phyloP scores from a whole-genome alignment of 35 echinoderm and acorn worm genomes.

The Holothuria glaberrima region DNA sequence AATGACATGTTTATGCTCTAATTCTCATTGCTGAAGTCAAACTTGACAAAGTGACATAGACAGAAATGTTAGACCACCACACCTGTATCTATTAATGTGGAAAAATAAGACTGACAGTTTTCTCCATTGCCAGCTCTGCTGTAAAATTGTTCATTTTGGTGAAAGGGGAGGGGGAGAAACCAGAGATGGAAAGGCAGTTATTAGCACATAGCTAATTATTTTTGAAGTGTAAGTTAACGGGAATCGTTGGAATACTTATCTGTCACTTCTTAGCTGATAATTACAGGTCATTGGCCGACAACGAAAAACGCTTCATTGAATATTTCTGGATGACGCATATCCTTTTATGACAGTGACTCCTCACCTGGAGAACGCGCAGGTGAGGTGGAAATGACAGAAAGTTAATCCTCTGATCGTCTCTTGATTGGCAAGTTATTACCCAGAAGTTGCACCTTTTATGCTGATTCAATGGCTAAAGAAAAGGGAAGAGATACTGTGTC shows the following conservation, averaged over 20 bases:
- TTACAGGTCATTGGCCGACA: conserved; percentile 32
- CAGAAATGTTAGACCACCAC: conserved; percentile 10
- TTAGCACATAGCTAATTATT: conserved; percentile 36
- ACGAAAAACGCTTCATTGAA: too few relatives aligned
- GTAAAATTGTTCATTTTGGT: conserved; percentile 27
- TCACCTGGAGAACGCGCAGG: too few relatives aligned
- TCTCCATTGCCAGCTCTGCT: not conserved
- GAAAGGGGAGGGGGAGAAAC: too few relatives aligned
- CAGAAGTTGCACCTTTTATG: too few relatives aligned
- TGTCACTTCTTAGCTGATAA: conserved; percentile 5
- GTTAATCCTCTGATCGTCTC: too few relatives aligned
- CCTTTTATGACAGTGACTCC: too few relatives aligned
- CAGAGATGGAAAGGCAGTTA: not conserved
- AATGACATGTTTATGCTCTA: too few relatives aligned
- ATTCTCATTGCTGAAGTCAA: not conserved
- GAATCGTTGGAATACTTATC: not conserved
- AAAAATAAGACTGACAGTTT: conserved; percentile 10
- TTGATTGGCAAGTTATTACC: too few relatives aligned
- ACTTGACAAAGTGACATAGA: conserved; percentile 27
- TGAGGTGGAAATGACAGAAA: too few relatives aligned
- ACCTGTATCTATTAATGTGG: conserved; percentile 7
- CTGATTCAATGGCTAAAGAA: too few relatives aligned
- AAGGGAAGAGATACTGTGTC: too few relatives aligned
- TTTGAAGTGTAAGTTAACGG: not conserved
- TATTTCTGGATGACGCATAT: too few relatives aligned